phyloP scores from a whole-genome alignment of 2,113 vertebrate species.

The Cettia cetti region DNA sequence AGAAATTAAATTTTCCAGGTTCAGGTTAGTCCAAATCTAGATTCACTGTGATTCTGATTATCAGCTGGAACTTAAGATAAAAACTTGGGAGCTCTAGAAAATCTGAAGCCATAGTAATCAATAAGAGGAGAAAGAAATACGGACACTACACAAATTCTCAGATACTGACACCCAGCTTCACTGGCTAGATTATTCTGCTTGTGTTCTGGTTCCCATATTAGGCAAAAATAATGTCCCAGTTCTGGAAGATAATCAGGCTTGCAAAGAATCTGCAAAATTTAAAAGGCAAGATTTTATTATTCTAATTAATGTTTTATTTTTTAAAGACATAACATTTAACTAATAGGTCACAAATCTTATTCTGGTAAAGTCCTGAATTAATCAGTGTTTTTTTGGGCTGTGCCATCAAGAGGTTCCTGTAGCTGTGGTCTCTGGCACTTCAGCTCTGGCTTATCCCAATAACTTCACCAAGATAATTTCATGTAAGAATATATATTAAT shows the following conservation, averaged over 20 bases:
- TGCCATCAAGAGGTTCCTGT: neutral
- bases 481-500: neutral
- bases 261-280: neutral
- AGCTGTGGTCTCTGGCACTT: neutral
- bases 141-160: neutral
- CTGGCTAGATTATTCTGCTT: neutral
- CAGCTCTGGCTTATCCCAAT: neutral
- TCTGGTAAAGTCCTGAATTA: neutral
- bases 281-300: neutral
- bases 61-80: neutral
- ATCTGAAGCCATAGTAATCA: neutral
- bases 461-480: neutral
- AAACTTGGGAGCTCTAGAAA: neutral
- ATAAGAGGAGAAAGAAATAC: neutral
- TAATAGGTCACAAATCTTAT: neutral
- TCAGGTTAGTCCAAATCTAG: neutral
- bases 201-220: neutral
- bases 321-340: neutral
- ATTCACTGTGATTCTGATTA: neutral
- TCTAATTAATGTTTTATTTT: neutral
- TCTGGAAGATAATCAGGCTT: neutral
- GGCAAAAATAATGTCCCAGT: neutral
- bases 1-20: neutral
- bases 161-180: neutral
- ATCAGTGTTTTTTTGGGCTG: neutral